Evolutionary conservation across 2,888 invertebrate genomes (phyloP), one percentile per base, ranked within the genome.

Genomic region (Schrankia costaestrigalis): DNA sequence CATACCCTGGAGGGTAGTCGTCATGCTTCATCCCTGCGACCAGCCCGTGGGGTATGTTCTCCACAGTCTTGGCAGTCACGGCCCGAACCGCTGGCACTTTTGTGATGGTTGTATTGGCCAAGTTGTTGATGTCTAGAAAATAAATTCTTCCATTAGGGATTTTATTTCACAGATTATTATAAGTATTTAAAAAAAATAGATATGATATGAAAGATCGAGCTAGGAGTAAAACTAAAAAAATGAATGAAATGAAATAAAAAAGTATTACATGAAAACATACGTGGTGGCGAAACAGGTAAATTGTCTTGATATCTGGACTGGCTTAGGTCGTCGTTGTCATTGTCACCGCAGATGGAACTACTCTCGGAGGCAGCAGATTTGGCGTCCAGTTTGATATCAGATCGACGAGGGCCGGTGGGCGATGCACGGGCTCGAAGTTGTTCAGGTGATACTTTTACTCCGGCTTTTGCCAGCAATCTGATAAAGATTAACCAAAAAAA

Each of bases 281-380:
- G 90, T 3, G 91, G 91, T 5, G 92, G 91, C 1, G 92, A 92
- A 27, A 89, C 89, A n/a, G 90, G 89, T 60, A 89, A 70, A 44
- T 63, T 69, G 65, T 89, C 88, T 41, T 77, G 78, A 54, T 87
- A 89, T 36, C 91, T 85, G 30, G 91, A 90, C 28, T 92, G 90
- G 56, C 95, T 95, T 41, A 95, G 89, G 64, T 96, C 96, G 73
- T 96, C 95, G 13, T 94, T 93, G 71, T 95, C 95, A 51, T 94
- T 94, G 54, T 93, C 93, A 3, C 93, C 93, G 73, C 95, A 94
- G 23, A 93, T 78, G 31, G 93, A 93, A 72, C 93, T 93, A 41
- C 91, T 92, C 74, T 93, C 93, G 1, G 93, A 93, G 3, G 92
- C 92, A 1, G 93, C 93, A 0, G 91, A 91, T 61, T 95, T 93